These are phyloP conservation scores for Myotis pilosus DNA, from an alignment of 2,797 vertebrate species.

Conservation along the genomic window DNA sequence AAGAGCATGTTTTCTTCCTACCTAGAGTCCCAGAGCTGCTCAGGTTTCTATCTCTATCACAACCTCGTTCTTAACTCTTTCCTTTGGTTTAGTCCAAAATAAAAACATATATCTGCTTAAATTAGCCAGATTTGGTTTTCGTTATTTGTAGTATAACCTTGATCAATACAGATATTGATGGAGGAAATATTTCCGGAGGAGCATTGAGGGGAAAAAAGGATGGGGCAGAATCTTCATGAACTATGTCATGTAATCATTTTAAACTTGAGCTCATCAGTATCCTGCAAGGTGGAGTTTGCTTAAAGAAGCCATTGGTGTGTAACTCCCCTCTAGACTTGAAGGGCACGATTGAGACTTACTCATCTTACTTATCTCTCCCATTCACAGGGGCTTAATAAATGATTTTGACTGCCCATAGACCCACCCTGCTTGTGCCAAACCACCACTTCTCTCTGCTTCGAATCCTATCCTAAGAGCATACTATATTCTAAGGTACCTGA, in stretches of 20 bases:
- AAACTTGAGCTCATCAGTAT: background rate
- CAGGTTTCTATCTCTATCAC: background rate
- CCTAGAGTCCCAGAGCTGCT: background rate
- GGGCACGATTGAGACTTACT: background rate
- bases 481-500: fast-evolving
- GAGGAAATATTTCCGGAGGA: background rate
- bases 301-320: background rate
- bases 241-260: background rate
- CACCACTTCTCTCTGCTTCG: background rate
- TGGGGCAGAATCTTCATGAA: background rate
- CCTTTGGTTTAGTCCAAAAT: background rate
- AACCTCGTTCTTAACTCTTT: background rate
- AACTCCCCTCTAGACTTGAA: background rate
- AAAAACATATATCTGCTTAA: background rate
- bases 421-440: background rate
- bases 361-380: background rate
- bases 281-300: background rate
- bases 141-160: too few species aligned
- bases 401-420: background rate
- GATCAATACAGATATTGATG: fast-evolving
- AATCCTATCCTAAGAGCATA: fast-evolving
- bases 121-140: background rate
- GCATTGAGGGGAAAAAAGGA: background rate
- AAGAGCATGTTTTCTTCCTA: fast-evolving
- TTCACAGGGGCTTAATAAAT: background rate